Evolutionary conservation across 92 coral and sea anemone species (phyloP).

Genomic region (Parazoanthus atlanticus): DNA sequence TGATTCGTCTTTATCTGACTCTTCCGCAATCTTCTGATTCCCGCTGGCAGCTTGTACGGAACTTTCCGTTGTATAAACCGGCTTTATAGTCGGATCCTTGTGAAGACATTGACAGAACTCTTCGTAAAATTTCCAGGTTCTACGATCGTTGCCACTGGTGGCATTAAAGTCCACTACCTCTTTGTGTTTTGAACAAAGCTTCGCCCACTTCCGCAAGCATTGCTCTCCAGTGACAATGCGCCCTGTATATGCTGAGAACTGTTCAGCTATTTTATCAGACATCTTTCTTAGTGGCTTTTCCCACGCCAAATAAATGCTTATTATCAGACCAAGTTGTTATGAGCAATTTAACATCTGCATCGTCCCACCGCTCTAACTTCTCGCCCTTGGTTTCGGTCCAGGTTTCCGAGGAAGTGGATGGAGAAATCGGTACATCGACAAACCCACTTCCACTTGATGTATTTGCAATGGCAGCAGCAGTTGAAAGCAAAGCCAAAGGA

Average conservation of each 20-base stretch:
- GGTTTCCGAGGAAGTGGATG: not conserved
- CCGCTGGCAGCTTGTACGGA: no score
- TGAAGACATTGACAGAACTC: no score
- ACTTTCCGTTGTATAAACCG: no score
- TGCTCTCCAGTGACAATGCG: constrained; percentile 44
- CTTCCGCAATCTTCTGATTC: no score
- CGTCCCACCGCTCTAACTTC: constrained; percentile 36
- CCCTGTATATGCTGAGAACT: constrained; percentile 16
- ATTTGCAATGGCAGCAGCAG: not conserved
- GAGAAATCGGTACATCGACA: no score
- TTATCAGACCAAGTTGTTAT: constrained; percentile 39
- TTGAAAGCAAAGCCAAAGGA: not conserved
- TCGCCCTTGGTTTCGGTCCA: not conserved
- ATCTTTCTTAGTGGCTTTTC: constrained; percentile 54
- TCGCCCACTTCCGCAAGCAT: constrained; percentile 48
- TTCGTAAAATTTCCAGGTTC: no score
- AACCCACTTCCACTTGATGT: no score
- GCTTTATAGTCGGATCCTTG: no score
- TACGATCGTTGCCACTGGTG: no score
- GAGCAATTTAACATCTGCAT: constrained; percentile 38
- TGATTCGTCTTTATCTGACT: no score
- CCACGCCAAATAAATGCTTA: constrained; percentile 44
- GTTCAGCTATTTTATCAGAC: constrained; percentile 45
- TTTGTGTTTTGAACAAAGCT: constrained; percentile 8
- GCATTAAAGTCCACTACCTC: constrained; percentile 23